phyloP scores from a whole-genome alignment of 2,113 vertebrate species.

The Callorhinus ursinus region DNA sequence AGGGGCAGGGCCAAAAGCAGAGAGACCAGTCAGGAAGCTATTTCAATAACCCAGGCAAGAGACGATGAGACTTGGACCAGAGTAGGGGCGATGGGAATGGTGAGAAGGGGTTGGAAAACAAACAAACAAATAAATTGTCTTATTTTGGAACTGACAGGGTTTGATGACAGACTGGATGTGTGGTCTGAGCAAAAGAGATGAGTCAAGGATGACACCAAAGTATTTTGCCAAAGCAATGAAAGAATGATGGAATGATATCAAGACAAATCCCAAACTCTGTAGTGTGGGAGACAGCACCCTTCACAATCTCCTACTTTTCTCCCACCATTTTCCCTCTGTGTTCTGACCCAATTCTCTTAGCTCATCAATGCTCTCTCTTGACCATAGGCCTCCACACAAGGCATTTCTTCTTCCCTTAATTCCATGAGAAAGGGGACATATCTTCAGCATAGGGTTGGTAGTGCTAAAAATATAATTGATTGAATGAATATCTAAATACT shows the following conservation, averaged over 20 bases:
- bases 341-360: not conserved
- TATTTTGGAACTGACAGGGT: not conserved
- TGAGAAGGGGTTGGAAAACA: not conserved
- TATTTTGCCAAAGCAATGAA: not conserved
- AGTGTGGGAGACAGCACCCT: not conserved
- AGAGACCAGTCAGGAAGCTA: not conserved
- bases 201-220: not conserved
- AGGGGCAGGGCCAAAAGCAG: not conserved
- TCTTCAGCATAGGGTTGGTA: not conserved
- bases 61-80: not conserved
- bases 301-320: not conserved
- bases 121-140: not conserved
- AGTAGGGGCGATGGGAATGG: not conserved
- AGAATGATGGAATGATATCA: not conserved
- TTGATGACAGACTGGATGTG: not conserved
- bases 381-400: too few species aligned
- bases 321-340: not conserved
- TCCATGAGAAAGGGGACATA: not conserved
- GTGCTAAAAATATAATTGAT: not conserved
- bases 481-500: not conserved
- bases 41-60: not conserved
- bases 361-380: not conserved
- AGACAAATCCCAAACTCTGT: not conserved
- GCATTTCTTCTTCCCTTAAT: not conserved
- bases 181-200: not conserved